Conservation (phyloP, 2,113 vertebrate species). For the Anolis carolinensis region DNA sequence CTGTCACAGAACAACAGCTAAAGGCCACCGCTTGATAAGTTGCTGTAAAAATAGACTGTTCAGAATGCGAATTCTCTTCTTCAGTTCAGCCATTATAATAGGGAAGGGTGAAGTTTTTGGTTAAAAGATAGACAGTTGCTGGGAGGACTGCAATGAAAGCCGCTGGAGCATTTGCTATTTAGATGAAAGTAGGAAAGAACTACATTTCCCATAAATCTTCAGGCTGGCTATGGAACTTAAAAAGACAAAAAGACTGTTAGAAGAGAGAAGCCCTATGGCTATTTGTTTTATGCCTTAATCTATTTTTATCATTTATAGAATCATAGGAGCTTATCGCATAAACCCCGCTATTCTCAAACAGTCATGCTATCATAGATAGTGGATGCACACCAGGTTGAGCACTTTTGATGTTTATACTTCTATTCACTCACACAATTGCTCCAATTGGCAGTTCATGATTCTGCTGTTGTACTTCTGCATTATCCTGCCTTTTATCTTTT, state of each 20-base stretch:
- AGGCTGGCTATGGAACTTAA: constrained; percentile 34
- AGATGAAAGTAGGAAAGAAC: constrained; percentile 57
- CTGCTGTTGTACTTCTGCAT: no score
- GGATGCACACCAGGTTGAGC: no score
- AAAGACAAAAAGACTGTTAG: constrained; percentile 27
- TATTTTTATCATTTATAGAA: no score
- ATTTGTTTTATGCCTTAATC: background rate
- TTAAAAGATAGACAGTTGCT: constrained; percentile 57
- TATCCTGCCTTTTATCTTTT: no score
- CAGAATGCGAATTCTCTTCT: constrained; percentile 79
- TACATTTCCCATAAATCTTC: constrained; percentile 66
- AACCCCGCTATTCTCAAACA: no score
- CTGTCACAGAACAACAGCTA: constrained; percentile 82
- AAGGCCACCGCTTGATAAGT: constrained; percentile 83
- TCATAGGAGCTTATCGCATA: no score
- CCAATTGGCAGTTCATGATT: no score
- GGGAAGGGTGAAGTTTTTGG: constrained; percentile 56
- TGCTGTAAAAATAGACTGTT: constrained; percentile 78
- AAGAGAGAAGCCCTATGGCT: constrained; percentile 3
- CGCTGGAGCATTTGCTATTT: constrained; percentile 63
- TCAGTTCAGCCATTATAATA: constrained; percentile 74
- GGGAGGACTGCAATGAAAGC: constrained; percentile 59
- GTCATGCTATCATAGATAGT: no score
- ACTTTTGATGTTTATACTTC: no score
- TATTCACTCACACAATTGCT: no score